A percentile compares a stretch with the other conserved stretches of the same genome.
Conservation (phyloP, 2,797 vertebrate species). For the Peromyscus aztecus region DNA sequence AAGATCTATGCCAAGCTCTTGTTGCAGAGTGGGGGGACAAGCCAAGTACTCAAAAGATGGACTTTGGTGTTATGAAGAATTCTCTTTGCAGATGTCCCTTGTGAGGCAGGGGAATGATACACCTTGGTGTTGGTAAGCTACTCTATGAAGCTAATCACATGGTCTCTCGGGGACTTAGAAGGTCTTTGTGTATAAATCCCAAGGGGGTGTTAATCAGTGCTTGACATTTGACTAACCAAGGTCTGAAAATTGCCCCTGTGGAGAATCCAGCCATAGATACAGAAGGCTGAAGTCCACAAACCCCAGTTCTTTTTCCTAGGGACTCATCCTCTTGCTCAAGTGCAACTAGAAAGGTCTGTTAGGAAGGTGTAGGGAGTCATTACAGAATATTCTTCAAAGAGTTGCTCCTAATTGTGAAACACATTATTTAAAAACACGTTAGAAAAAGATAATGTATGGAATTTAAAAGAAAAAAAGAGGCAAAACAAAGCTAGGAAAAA, state of each 20-base stretch:
- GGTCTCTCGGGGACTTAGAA: neutral
- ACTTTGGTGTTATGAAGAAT: neutral
- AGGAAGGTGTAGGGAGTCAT: neutral
- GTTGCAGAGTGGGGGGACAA: neutral
- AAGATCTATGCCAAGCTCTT: neutral
- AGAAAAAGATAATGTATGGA: constrained; percentile 31
- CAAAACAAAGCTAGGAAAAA: neutral
- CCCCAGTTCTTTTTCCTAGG: neutral
- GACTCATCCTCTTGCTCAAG: constrained; percentile 25
- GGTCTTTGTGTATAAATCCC: neutral
- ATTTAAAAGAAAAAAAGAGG: constrained; percentile 52
- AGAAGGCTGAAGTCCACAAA: constrained; percentile 22
- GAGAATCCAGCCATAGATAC: constrained; percentile 25
- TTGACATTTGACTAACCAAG: neutral
- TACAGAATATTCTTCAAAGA: constrained; percentile 47
- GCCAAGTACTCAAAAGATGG: neutral
- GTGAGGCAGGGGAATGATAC: neutral
- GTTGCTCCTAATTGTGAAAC: constrained; percentile 56
- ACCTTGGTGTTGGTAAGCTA: neutral
- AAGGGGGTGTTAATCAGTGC: neutral
- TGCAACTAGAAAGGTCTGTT: constrained; percentile 36
- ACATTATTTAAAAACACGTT: neutral
- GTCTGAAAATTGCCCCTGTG: constrained; percentile 6
- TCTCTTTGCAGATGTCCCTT: neutral
- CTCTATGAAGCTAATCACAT: neutral